Conservation (phyloP, 2,888 invertebrate genomes). For the Tetranychus piercei region DNA sequence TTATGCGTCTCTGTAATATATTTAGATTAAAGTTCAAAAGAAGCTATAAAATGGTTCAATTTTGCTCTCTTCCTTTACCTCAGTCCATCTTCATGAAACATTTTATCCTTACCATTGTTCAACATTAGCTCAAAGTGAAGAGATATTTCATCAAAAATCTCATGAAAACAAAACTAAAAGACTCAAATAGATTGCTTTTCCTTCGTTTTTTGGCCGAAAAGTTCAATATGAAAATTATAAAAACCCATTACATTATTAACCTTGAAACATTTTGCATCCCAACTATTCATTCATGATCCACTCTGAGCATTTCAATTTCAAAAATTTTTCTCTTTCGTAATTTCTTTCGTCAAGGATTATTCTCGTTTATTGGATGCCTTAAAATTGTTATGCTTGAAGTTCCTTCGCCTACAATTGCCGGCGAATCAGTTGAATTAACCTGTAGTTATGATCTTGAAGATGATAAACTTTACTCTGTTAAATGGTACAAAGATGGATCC, state of each 20-base stretch:
- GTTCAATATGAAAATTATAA: too few species aligned
- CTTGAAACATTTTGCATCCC: neutral
- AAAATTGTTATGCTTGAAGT: slow-evolving; percentile 26
- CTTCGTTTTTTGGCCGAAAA: neutral
- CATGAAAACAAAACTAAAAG: neutral
- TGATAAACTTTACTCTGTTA: slow-evolving; percentile 26
- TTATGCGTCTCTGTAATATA: neutral
- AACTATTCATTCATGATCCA: neutral
- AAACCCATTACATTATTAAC: neutral
- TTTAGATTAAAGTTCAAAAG: too few species aligned
- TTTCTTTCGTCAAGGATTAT: neutral
- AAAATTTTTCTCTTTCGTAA: too few species aligned
- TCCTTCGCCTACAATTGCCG: slow-evolving; percentile 24
- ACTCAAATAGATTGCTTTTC: neutral
- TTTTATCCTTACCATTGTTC: neutral
- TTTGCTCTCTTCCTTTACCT: too few species aligned
- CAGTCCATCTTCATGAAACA: too few species aligned
- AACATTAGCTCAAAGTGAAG: neutral
- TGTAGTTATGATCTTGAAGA: slow-evolving; percentile 27
- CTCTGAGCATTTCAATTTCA: neutral
- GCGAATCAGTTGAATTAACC: slow-evolving; percentile 26
- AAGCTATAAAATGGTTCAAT: too few species aligned
- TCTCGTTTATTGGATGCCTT: slow-evolving; percentile 3
- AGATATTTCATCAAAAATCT: neutral
- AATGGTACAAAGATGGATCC: slow-evolving; percentile 31